These are phyloP conservation scores for Cheilosia impressa DNA, from an alignment of 2,888 invertebrate species.

Conservation along the genomic window DNA sequence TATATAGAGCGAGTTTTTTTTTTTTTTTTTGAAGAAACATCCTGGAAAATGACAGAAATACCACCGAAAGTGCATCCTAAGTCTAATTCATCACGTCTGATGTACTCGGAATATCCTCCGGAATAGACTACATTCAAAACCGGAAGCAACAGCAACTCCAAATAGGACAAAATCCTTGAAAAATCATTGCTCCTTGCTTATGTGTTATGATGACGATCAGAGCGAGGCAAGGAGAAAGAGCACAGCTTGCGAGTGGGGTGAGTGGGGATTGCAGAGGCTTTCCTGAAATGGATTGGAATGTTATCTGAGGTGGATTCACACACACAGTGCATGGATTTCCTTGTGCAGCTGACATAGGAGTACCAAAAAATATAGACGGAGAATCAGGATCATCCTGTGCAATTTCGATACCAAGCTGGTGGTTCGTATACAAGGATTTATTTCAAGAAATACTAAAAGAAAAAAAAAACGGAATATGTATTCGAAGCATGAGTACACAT, in stretches of 20 bases:
- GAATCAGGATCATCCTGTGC: slow-evolving; percentile 63
- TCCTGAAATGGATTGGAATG: slow-evolving; percentile 69
- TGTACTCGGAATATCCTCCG: slow-evolving; percentile 57
- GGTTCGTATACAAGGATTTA: slow-evolving; percentile 55
- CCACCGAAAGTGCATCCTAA: slow-evolving; percentile 54
- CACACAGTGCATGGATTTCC: slow-evolving; percentile 52
- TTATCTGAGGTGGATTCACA: slow-evolving; percentile 67
- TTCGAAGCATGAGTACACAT: slow-evolving; percentile 47
- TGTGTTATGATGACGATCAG: slow-evolving; percentile 26
- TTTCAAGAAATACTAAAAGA: neutral
- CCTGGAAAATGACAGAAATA: slow-evolving; percentile 18
- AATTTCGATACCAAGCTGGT: slow-evolving; percentile 53
- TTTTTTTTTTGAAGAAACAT: slow-evolving; percentile 1
- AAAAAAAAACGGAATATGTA: slow-evolving; percentile 29
- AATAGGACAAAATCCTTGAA: slow-evolving; percentile 48
- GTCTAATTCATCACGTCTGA: slow-evolving; percentile 74
- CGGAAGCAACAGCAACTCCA: slow-evolving; percentile 65
- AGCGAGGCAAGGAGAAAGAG: neutral
- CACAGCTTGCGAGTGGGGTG: neutral
- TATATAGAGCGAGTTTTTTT: neutral
- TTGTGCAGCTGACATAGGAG: slow-evolving; percentile 32
- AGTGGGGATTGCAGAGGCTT: neutral
- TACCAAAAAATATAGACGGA: slow-evolving; percentile 17
- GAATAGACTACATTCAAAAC: slow-evolving; percentile 65
- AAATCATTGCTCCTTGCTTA: slow-evolving; percentile 67